phyloP scores from a whole-genome alignment of 1,140 invertebrate genomes.

The Drosophila miranda region DNA sequence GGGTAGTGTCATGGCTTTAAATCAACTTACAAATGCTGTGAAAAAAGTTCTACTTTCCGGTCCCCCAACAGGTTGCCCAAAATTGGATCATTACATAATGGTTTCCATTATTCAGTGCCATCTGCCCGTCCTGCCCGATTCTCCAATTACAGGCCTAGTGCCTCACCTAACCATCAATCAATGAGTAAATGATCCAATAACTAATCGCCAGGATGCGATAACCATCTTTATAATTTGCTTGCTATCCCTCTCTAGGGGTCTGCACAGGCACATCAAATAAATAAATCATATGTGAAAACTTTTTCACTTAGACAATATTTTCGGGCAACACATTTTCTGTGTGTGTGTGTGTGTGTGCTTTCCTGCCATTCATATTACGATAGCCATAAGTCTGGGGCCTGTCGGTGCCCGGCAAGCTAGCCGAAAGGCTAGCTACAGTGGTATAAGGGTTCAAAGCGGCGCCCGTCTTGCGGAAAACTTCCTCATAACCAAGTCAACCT shows the following conservation, averaged over 20 bases:
- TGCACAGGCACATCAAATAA: slow-evolving; percentile 57
- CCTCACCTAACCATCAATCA: slow-evolving; percentile 47
- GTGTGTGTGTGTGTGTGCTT: slow-evolving; percentile 21
- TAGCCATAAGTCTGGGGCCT: slow-evolving; percentile 58
- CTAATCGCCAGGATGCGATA: slow-evolving; percentile 66
- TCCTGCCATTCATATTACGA: slow-evolving; percentile 51
- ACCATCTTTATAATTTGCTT: slow-evolving; percentile 45
- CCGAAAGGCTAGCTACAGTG: slow-evolving; percentile 4
- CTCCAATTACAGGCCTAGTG: slow-evolving; percentile 35
- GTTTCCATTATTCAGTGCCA: slow-evolving; percentile 29
- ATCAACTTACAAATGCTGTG: slow-evolving; percentile 58
- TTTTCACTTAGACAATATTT: slow-evolving; percentile 76
- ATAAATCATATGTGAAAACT: slow-evolving; percentile 75
- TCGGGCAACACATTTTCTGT: slow-evolving; percentile 47
- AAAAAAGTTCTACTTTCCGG: slow-evolving; percentile 6
- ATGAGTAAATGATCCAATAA: slow-evolving; percentile 42
- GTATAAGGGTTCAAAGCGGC: not conserved
- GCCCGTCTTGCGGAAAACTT: too few species aligned
- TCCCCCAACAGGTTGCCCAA: slow-evolving; percentile 28
- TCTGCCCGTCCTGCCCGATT: not conserved
- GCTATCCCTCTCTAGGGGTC: not conserved
- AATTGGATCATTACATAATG: slow-evolving; percentile 52
- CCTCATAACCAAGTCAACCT: too few species aligned
- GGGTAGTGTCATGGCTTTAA: slow-evolving; percentile 60
- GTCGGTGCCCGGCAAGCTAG: slow-evolving; percentile 9